Percentiles rank a stretch among this genome's conserved stretches.
Evolutionary conservation across 2,888 invertebrate genomes (phyloP).

Genomic region (Chloroclysta siterata): DNA sequence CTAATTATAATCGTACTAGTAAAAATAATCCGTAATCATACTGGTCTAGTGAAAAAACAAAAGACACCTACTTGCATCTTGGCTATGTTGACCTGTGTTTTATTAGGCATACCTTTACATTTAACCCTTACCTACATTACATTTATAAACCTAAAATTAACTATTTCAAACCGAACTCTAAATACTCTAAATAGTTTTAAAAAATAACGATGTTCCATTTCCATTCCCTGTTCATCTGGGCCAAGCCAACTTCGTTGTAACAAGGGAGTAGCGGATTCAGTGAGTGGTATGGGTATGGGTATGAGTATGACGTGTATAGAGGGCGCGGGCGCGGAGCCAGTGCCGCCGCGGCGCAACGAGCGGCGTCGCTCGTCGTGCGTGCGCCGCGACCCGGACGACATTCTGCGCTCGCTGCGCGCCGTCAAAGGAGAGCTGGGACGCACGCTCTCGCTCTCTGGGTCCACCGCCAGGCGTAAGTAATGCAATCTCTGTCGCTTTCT

Average conservation of each 20-base stretch:
- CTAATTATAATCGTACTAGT: neutral
- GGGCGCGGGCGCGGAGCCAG: constrained; percentile 60
- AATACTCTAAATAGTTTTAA: neutral
- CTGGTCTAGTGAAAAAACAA: neutral
- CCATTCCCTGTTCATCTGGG: constrained; percentile 1
- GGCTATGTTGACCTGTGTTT: neutral
- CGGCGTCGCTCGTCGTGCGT: constrained; percentile 92
- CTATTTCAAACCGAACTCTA: too few species aligned
- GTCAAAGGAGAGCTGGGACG: constrained; percentile 93
- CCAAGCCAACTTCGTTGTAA: neutral
- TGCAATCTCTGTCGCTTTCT: constrained; percentile 10
- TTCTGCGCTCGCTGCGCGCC: constrained; percentile 91
- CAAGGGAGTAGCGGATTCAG: constrained; percentile 5
- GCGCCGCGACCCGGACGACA: constrained; percentile 93
- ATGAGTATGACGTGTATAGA: constrained; percentile 51
- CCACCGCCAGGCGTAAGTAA: constrained; percentile 90
- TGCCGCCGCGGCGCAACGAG: constrained; percentile 81
- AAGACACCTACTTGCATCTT: neutral
- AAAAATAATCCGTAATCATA: neutral
- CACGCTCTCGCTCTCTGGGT: constrained; percentile 91
- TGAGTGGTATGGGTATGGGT: constrained; percentile 42
- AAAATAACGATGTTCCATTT: neutral
- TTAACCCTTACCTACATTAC: too few species aligned
- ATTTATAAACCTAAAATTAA: too few species aligned
- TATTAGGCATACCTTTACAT: neutral